Conservation (phyloP, 2,113 vertebrate genomes). For the Anguilla japonica region DNA sequence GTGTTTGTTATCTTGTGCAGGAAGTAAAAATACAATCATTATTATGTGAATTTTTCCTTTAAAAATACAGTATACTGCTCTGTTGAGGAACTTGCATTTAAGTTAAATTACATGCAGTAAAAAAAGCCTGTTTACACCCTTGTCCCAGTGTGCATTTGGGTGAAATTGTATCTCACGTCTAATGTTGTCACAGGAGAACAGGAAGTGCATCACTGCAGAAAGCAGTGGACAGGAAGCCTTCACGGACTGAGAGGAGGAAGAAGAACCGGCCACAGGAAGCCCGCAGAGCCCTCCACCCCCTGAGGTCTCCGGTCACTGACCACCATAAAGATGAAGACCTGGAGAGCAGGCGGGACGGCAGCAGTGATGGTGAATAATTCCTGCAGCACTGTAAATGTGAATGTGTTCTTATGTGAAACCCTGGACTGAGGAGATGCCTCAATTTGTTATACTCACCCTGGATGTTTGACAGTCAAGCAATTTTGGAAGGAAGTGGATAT, state of each 20-base stretch:
- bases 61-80: neutral
- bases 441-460: too few species aligned
- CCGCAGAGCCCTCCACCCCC: slow-evolving; percentile 40
- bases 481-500: too few species aligned
- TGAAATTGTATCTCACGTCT: slow-evolving; percentile 12
- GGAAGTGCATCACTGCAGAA: slow-evolving; percentile 18
- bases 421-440: too few species aligned
- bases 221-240: slow-evolving; percentile 5
- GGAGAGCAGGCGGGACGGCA: neutral
- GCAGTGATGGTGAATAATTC: slow-evolving; percentile 2
- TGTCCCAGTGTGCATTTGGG: neutral
- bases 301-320: slow-evolving; percentile 21
- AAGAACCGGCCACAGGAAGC: slow-evolving; percentile 4
- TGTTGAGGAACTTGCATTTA: neutral
- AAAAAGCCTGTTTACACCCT: neutral
- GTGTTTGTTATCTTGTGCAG: too few species aligned
- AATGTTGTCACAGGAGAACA: neutral
- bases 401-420: neutral
- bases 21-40: too few species aligned
- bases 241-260: slow-evolving; percentile 17
- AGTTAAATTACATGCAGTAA: neutral
- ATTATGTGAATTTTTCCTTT: neutral
- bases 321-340: neutral
- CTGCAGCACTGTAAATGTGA: neutral
- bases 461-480: too few species aligned